These are phyloP conservation scores for Rhegmatorhina hoffmannsi DNA, from an alignment of 2,113 vertebrate species.

Conservation along the genomic window DNA sequence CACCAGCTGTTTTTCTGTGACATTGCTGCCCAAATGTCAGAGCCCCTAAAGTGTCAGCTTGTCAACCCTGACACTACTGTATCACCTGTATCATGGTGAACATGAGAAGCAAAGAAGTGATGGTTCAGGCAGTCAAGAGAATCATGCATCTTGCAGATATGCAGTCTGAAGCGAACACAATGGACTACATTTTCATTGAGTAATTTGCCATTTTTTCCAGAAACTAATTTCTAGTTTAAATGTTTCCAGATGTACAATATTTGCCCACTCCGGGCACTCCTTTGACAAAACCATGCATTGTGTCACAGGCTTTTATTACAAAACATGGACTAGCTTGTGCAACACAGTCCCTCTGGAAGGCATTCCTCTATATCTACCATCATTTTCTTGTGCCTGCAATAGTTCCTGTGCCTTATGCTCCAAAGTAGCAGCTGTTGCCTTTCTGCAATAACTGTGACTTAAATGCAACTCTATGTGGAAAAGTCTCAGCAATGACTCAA, in stretches of 20 bases:
- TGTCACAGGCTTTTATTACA: constrained; percentile 49
- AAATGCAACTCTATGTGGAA: neutral
- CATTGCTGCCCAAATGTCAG: neutral
- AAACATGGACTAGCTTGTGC: constrained; percentile 18
- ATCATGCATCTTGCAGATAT: neutral
- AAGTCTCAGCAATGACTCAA: neutral
- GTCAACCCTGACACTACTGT: neutral
- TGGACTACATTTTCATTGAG: neutral
- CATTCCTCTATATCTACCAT: neutral
- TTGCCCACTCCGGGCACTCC: constrained; percentile 7
- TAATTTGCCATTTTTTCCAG: constrained; percentile 10
- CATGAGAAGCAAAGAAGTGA: neutral
- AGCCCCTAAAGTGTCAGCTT: neutral
- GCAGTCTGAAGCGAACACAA: neutral
- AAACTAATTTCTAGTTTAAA: constrained; percentile 31
- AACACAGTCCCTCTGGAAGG: constrained; percentile 38
- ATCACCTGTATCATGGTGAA: neutral
- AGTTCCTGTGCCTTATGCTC: neutral
- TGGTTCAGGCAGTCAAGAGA: neutral
- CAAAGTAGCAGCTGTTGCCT: neutral
- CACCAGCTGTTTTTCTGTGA: neutral
- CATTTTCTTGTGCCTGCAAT: neutral
- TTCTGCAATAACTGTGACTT: neutral
- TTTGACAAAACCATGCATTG: constrained; percentile 21
- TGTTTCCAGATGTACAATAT: neutral